Evolutionary conservation across 1,140 invertebrate genomes (phyloP).

Genomic region (Anastatus disparis): DNA sequence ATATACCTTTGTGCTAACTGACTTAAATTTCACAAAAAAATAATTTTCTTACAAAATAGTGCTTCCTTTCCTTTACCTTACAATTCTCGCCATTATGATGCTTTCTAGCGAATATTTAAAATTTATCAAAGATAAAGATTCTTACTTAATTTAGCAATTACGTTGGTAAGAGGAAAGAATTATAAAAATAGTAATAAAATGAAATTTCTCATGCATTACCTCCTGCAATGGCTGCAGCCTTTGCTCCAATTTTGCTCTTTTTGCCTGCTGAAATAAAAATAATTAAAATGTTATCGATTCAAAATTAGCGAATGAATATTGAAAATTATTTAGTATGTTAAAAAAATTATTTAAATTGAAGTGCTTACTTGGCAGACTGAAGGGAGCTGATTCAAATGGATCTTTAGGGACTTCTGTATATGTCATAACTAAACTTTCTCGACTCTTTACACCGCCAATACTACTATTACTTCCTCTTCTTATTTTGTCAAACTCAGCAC

Average conservation of each 20-base stretch:
- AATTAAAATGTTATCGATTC: no score
- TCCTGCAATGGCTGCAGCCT: constrained; percentile 70
- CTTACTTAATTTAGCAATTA: not conserved
- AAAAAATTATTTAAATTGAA: constrained; percentile 18
- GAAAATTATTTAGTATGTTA: not conserved
- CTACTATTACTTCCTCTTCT: constrained; percentile 83
- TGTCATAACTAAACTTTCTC: constrained; percentile 81
- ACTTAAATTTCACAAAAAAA: constrained; percentile 18
- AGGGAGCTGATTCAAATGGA: constrained; percentile 85
- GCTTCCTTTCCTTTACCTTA: constrained; percentile 10
- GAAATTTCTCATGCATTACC: constrained; percentile 72
- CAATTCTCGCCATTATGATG: not conserved
- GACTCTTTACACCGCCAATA: constrained; percentile 81
- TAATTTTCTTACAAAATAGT: constrained; percentile 20
- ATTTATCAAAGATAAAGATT: constrained; percentile 4
- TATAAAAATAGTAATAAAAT: constrained; percentile 49
- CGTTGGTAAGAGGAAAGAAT: constrained; percentile 33
- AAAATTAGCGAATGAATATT: no score
- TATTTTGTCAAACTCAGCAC: constrained; percentile 88
- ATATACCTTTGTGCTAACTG: constrained; percentile 10
- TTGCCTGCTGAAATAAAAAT: constrained; percentile 46
- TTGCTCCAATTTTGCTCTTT: constrained; percentile 69
- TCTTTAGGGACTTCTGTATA: constrained; percentile 75
- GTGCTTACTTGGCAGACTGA: constrained; percentile 76
- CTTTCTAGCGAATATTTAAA: constrained; percentile 1